Percentiles rank a stretch among this genome's conserved stretches.
Conservation (phyloP, 2,888 invertebrate genomes). For the Drosophila greeni region DNA sequence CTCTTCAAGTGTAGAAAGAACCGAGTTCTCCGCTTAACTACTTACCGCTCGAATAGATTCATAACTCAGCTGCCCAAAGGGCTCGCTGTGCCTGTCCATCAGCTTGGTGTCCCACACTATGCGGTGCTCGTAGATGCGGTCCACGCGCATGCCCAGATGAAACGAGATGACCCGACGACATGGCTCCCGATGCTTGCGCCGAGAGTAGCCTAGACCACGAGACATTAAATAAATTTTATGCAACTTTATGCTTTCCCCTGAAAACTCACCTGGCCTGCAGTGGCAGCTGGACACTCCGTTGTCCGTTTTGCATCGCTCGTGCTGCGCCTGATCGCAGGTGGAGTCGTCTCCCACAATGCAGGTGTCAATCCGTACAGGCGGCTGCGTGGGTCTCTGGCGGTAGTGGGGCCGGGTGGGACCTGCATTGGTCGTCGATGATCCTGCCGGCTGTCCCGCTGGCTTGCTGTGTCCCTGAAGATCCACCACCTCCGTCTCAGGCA, state of each 20-base stretch:
- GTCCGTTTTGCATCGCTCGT: slow-evolving; percentile 92
- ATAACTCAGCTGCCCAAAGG: slow-evolving; percentile 89
- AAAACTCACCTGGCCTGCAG: slow-evolving; percentile 85
- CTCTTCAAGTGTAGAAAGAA: not conserved
- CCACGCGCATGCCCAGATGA: slow-evolving; percentile 88
- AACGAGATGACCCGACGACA: slow-evolving; percentile 89
- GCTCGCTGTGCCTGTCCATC: slow-evolving; percentile 87
- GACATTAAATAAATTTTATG: not conserved
- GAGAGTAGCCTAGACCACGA: slow-evolving; percentile 80
- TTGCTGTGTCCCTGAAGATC: slow-evolving; percentile 73
- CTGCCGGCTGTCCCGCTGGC: slow-evolving; percentile 41
- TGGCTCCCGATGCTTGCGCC: slow-evolving; percentile 86
- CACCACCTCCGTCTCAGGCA: slow-evolving; percentile 81
- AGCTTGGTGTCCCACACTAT: slow-evolving; percentile 88
- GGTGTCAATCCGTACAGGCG: slow-evolving; percentile 87
- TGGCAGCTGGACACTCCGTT: slow-evolving; percentile 92
- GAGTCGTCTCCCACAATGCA: slow-evolving; percentile 96
- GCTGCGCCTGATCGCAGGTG: slow-evolving; percentile 92
- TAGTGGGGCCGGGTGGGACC: slow-evolving; percentile 84
- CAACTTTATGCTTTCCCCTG: not conserved
- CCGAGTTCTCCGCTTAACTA: too few species aligned
- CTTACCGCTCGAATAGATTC: slow-evolving; percentile 93
- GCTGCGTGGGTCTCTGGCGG: slow-evolving; percentile 76
- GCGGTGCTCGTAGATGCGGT: slow-evolving; percentile 88
- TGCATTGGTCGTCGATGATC: slow-evolving; percentile 75